Conservation (phyloP, 2,797 vertebrate species). For the Sarcophilus harrisii region DNA sequence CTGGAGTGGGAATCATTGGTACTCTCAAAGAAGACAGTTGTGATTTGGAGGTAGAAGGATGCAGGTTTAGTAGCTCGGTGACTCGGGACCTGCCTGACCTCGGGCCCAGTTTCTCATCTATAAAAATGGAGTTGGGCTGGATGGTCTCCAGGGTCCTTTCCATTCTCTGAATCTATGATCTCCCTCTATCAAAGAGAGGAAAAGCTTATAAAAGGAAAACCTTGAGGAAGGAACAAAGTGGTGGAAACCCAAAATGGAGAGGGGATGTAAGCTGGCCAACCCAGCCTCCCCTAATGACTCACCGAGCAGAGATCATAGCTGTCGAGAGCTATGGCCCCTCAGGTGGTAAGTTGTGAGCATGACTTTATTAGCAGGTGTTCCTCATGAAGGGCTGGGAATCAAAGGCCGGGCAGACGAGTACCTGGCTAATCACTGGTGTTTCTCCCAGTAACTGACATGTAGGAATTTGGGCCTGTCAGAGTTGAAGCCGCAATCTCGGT, state of each 20-base stretch:
- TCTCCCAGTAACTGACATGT: constrained; percentile 76
- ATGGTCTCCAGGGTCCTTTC: neutral
- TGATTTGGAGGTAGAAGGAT: neutral
- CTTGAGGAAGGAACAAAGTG: neutral
- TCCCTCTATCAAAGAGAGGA: neutral
- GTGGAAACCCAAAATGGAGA: neutral
- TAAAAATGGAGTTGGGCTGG: neutral
- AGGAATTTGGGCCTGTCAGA: constrained; percentile 71
- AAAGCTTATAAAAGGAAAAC: neutral
- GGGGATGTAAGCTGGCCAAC: neutral
- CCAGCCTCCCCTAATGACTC: neutral
- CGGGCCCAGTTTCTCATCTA: neutral
- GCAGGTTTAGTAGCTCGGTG: neutral
- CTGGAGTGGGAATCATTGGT: neutral
- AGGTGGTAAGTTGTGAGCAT: neutral
- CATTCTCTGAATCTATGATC: neutral
- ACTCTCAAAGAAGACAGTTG: neutral
- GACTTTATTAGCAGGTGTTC: constrained; percentile 64
- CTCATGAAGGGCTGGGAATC: constrained; percentile 73
- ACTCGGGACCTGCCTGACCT: neutral
- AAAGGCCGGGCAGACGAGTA: constrained; percentile 66
- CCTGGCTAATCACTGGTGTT: constrained; percentile 72
- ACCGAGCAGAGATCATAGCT: neutral
- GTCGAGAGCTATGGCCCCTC: neutral
- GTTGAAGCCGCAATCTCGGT: constrained; percentile 69